phyloP scores from a whole-genome alignment of 2,113 vertebrate genomes.

The Tonatia bakeri region DNA sequence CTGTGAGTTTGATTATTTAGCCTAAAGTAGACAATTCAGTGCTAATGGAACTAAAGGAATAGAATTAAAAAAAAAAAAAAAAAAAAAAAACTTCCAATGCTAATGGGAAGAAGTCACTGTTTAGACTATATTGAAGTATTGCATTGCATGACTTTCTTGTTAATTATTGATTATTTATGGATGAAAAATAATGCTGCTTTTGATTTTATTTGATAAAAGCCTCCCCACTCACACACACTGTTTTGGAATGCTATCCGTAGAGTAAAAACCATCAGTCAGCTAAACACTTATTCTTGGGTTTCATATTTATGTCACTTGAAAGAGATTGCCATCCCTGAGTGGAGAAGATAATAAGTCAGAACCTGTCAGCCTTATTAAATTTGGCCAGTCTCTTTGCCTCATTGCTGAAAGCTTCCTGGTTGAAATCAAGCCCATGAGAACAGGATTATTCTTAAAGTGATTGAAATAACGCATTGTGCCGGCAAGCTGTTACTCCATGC shows the following conservation, averaged over 20 bases:
- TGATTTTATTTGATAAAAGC: background rate
- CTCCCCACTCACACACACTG: background rate
- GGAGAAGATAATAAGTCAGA: background rate
- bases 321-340: background rate
- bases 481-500: background rate
- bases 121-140: constrained; percentile 15
- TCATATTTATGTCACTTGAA: background rate
- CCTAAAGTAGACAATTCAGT: constrained; percentile 6
- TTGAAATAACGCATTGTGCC: background rate
- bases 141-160: background rate
- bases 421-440: background rate
- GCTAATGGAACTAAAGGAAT: constrained; percentile 6
- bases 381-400: background rate
- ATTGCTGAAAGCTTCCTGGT: background rate
- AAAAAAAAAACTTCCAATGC: too few species aligned
- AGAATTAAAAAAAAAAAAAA: background rate
- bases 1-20: constrained; percentile 15
- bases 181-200: background rate
- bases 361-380: background rate
- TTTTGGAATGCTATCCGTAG: background rate
- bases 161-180: background rate
- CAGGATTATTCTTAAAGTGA: background rate
- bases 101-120: background rate
- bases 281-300: background rate
- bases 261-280: background rate